These are phyloP conservation scores for Fabriciana adippe DNA, from an alignment of 2,888 invertebrate species.

Conservation along the genomic window DNA sequence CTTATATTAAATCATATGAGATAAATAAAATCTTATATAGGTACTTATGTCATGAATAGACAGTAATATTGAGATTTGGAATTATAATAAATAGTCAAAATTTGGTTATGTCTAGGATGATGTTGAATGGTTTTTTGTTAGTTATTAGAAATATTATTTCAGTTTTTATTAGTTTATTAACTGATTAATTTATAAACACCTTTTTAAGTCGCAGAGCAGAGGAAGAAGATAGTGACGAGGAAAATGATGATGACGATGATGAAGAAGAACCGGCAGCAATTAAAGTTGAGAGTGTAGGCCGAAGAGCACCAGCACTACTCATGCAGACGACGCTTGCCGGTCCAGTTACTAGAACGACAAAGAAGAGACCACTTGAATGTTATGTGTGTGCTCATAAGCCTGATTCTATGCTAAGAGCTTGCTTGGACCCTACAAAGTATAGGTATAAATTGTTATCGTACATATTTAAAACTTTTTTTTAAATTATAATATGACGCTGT, in stretches of 20 bases:
- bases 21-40: too few relatives aligned
- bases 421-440: slow-evolving; percentile 70
- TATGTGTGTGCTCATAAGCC: slow-evolving; percentile 70
- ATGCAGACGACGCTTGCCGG: slow-evolving; percentile 42
- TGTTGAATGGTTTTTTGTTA: too few relatives aligned
- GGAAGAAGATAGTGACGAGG: slow-evolving; percentile 48
- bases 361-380: slow-evolving; percentile 66
- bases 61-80: too few relatives aligned
- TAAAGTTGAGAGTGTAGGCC: slow-evolving; percentile 43
- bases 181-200: too few relatives aligned
- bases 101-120: too few relatives aligned
- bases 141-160: too few relatives aligned
- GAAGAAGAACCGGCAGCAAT: slow-evolving; percentile 53
- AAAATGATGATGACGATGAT: slow-evolving; percentile 59
- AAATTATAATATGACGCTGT: too few relatives aligned
- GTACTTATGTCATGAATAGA: too few relatives aligned
- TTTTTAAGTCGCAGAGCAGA: slow-evolving; percentile 7
- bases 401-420: slow-evolving; percentile 62
- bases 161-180: too few relatives aligned
- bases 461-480: too few relatives aligned
- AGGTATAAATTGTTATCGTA: slow-evolving; percentile 49
- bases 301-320: slow-evolving; percentile 36
- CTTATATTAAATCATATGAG: too few relatives aligned
- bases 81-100: too few relatives aligned
- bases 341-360: slow-evolving; percentile 53